Percentiles rank a stretch among this genome's conserved stretches.
These are phyloP conservation scores for Ictalurus furcatus DNA, from an alignment of 2,113 vertebrate species.

Conservation along the genomic window DNA sequence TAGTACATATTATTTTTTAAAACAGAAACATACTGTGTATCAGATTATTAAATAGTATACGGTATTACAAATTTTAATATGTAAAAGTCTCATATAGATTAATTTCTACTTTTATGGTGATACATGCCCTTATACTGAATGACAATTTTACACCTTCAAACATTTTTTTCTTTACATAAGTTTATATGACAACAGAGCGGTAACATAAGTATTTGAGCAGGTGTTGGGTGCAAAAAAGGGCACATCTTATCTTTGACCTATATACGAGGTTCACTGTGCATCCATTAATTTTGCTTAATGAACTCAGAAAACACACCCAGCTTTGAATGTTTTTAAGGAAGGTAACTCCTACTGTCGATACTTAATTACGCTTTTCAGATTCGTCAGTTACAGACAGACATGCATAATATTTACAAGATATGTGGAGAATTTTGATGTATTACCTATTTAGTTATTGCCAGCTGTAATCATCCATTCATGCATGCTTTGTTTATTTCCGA, in stretches of 20 bases:
- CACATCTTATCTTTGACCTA: background rate
- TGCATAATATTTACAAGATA: constrained; percentile 36
- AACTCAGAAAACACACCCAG: constrained; percentile 6
- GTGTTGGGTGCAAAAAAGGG: background rate
- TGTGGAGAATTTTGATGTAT: constrained; percentile 14
- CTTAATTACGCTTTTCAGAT: constrained; percentile 30
- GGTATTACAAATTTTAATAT: background rate
- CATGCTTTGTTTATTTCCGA: constrained; percentile 28
- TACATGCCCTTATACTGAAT: background rate
- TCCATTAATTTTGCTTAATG: constrained; percentile 17
- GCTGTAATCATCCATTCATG: constrained; percentile 42
- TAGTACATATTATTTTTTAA: background rate
- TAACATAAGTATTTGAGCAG: background rate
- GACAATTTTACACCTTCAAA: background rate
- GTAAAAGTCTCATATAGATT: background rate
- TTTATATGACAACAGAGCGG: background rate
- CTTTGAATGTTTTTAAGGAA: constrained; percentile 18
- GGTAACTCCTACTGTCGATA: constrained; percentile 19
- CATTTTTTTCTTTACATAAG: background rate
- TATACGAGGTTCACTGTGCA: background rate
- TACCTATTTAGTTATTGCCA: constrained; percentile 27
- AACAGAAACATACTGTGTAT: background rate
- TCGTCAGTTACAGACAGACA: constrained; percentile 7
- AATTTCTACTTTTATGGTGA: background rate
- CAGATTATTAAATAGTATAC: background rate